Conservation (phyloP, 2,888 invertebrate species). For the Stegophylla sp. region DNA sequence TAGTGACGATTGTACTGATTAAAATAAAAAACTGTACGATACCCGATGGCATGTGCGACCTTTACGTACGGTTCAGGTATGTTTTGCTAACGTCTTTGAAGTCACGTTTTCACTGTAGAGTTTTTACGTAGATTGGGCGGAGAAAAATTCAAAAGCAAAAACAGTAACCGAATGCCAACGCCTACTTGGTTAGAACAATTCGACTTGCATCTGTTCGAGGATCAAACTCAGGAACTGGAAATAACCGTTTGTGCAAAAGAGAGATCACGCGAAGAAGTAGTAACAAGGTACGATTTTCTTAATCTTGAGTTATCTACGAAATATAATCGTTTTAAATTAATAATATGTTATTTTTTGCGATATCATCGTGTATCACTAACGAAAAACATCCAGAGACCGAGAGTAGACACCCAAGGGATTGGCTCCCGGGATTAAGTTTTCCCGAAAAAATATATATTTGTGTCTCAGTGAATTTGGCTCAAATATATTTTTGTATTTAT, state of each 20-base stretch:
- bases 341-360: no score
- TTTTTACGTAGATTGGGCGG: conserved; percentile 78
- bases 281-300: conserved; percentile 87
- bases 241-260: conserved; percentile 91
- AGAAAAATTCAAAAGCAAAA: conserved; percentile 96
- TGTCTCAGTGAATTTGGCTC: no score
- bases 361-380: no score
- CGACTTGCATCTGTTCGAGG: conserved; percentile 94
- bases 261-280: conserved; percentile 83
- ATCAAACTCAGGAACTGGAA: conserved; percentile 88
- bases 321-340: no score
- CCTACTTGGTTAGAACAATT: conserved; percentile 97
- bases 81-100: background rate
- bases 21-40: conserved; percentile 90
- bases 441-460: no score
- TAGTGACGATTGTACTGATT: conserved; percentile 95
- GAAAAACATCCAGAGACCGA: no score
- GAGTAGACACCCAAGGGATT: no score
- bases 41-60: conserved; percentile 89
- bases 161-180: conserved; percentile 81
- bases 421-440: no score
- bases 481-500: no score
- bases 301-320: no score
- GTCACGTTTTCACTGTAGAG: background rate
- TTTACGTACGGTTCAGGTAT: conserved; percentile 94